Conservation (phyloP, 2,888 invertebrate species). For the Drosophila affinis region DNA sequence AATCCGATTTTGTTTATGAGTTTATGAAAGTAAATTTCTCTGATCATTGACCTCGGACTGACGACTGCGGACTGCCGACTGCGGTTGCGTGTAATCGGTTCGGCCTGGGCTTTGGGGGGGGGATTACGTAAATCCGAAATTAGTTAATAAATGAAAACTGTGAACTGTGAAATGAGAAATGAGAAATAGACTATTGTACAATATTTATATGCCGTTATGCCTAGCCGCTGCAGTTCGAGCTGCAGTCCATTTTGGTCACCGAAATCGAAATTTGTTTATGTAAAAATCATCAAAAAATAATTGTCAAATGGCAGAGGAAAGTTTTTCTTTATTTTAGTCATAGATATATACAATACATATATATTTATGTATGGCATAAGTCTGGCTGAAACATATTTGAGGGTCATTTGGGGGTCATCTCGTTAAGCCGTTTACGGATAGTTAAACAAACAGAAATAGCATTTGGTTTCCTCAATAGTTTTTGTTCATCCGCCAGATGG, state of each 20-base stretch:
- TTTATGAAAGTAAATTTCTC: slow-evolving; percentile 78
- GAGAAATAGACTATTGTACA: slow-evolving; percentile 48
- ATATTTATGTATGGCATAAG: too few relatives aligned
- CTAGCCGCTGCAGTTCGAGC: slow-evolving; percentile 44
- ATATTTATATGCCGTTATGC: slow-evolving; percentile 53
- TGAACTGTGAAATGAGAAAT: slow-evolving; percentile 69
- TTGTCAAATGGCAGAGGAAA: neutral
- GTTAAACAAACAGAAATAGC: neutral
- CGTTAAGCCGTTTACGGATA: neutral
- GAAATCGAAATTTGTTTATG: slow-evolving; percentile 40
- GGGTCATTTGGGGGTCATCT: neutral
- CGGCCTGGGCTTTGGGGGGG: slow-evolving; percentile 40
- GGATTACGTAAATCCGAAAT: slow-evolving; percentile 77
- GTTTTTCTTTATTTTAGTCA: neutral
- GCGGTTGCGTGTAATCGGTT: slow-evolving; percentile 72
- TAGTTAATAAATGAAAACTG: slow-evolving; percentile 79
- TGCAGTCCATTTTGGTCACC: slow-evolving; percentile 52
- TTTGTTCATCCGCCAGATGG: too few relatives aligned
- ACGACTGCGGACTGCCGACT: slow-evolving; percentile 41
- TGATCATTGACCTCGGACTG: slow-evolving; percentile 77
- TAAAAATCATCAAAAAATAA: slow-evolving; percentile 18
- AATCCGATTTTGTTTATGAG: slow-evolving; percentile 50
- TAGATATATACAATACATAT: too few relatives aligned
- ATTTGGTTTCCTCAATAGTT: neutral
- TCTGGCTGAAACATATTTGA: too few relatives aligned